phyloP scores from a whole-genome alignment of 2,888 invertebrate genomes.

The Polyommatus iphigenia region DNA sequence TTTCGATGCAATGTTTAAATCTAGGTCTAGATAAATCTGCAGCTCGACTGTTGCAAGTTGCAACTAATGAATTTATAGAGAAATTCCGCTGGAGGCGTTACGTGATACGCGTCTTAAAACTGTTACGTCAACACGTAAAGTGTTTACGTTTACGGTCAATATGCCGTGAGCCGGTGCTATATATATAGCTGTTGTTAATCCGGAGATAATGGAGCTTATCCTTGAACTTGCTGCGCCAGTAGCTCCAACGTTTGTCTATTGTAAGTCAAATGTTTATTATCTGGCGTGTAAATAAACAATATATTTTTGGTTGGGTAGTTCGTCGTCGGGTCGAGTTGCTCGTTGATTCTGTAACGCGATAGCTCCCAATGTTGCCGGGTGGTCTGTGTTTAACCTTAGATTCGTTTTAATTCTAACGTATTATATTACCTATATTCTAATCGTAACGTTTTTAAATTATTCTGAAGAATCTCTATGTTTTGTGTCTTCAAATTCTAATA shows the following conservation, averaged over 20 bases:
- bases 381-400: neutral
- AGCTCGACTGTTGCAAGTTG: neutral
- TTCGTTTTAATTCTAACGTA: neutral
- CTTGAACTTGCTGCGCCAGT: conserved; percentile 11
- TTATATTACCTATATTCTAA: neutral
- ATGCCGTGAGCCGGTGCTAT: conserved; percentile 2
- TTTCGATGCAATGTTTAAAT: neutral
- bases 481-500: neutral
- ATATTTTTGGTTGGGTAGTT: neutral
- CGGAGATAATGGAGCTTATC: conserved; percentile 16
- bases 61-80: too few species aligned
- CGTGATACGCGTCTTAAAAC: neutral
- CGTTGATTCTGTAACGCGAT: neutral
- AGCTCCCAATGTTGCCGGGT: neutral
- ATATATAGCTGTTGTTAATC: neutral
- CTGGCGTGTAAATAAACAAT: neutral
- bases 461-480: neutral
- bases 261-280: conserved; percentile 24
- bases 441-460: neutral
- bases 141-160: conserved; percentile 15
- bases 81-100: neutral
- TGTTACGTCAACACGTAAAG: conserved; percentile 16
- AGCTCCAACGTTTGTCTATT: neutral
- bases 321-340: neutral
- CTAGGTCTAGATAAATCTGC: neutral